Base-by-base conservation (phyloP, 2,113 vertebrate genomes). In the Carassius auratus region DNA sequence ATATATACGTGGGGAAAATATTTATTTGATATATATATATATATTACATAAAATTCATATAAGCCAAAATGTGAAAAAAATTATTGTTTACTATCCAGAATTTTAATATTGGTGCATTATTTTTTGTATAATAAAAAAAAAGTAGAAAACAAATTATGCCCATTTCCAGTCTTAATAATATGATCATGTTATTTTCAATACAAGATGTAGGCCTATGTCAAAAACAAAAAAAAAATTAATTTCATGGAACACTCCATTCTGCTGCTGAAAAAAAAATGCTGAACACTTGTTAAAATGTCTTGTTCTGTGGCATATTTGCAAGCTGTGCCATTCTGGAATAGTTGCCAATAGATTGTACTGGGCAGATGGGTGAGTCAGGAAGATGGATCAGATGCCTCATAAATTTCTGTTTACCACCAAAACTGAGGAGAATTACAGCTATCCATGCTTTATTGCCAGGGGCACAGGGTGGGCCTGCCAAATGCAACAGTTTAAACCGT, bases 231-330 rank as follows among this genome's bases (percentile, higher is more conserved):
- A n/a, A 33, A 84, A 23, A 69, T 21, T 8, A 36, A 64, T 23
- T n/a, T 75, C 5, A 81, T 79, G 80, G 59, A 19, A 30, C 14
- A 33, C 68, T 55, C 74, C 19, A n/a, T 50, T 83, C 71, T 88
- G 90, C 89, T 92, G 88, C 88, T 76, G 89, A 87, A 89, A 77
- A 88, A 66, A 74, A 14, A 81, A 84, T 87, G 84, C 89, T 86
- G 68, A 91, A 91, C 86, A 89, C 90, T 86, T 81, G 90, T 86
- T 89, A 91, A 64, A 85, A 86, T 89, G 92, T 95, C 91, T 93
- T 90, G 89, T 91, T 92, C 90, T 89, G 91, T 92, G 93, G 90
- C 93, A 94, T 93, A 93, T 95, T 95, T 94, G 90, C 93, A 93
- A 93, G 93, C 92, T 94, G 94, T 92, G 86, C 87, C 52, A 88